Percentiles rank a stretch among this genome's conserved stretches.
Evolutionary conservation across 2,888 invertebrate species (phyloP).

Genomic region (Pedicia rivosa): DNA sequence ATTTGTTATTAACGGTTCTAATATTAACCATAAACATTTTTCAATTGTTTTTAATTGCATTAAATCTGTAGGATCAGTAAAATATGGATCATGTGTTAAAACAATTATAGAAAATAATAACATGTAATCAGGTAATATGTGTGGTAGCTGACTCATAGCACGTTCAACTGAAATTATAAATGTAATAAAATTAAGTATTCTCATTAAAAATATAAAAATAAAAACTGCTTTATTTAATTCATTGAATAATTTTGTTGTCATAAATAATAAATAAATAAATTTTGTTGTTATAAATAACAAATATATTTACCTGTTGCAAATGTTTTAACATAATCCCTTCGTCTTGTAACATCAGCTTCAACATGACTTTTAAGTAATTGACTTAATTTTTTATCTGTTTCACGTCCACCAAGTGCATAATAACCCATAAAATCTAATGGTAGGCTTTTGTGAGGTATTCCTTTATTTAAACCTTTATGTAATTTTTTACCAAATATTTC

Average conservation of each 20-base stretch:
- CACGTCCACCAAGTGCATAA: slow-evolving; percentile 80
- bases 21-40: slow-evolving; percentile 82
- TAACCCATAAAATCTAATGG: slow-evolving; percentile 95
- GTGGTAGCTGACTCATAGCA: slow-evolving; percentile 59
- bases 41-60: slow-evolving; percentile 60
- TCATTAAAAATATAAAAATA: slow-evolving; percentile 4
- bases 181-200: not conserved
- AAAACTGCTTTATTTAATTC: slow-evolving; percentile 1
- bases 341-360: slow-evolving; percentile 74
- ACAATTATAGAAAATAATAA: slow-evolving; percentile 92
- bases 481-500: slow-evolving; percentile 80
- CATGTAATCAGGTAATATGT: slow-evolving; percentile 93
- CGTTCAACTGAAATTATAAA: slow-evolving; percentile 39
- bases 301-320: slow-evolving; percentile 38
- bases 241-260: slow-evolving; percentile 6
- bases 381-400: slow-evolving; percentile 51
- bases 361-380: slow-evolving; percentile 59
- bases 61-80: slow-evolving; percentile 59
- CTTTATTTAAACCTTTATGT: slow-evolving; percentile 72
- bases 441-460: slow-evolving; percentile 76
- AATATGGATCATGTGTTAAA: slow-evolving; percentile 81
- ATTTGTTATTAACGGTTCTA: slow-evolving; percentile 85
- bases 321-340: slow-evolving; percentile 81
- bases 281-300: slow-evolving; percentile 15
- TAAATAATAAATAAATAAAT: slow-evolving; percentile 8